Evolutionary conservation across 2,113 vertebrate genomes (phyloP).

Genomic region (Rhabdornis inornatus): DNA sequence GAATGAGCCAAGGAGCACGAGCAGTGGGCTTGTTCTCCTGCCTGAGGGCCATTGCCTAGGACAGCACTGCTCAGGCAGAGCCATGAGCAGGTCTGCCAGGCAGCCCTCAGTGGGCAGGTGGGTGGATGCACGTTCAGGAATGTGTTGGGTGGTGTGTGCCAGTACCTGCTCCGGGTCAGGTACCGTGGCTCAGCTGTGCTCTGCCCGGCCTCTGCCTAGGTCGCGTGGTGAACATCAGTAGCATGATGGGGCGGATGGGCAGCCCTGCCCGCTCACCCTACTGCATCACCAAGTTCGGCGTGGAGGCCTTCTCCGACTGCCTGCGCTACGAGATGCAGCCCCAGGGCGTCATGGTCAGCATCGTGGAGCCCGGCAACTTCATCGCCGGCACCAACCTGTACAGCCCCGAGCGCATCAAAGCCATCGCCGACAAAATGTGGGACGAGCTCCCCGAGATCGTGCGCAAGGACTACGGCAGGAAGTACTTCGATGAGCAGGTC

Average conservation of each 20-base stretch:
- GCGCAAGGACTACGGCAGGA: slow-evolving; percentile 73
- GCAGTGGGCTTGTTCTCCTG: background rate
- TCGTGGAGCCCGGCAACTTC: slow-evolving; percentile 82
- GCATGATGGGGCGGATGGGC: slow-evolving; percentile 80
- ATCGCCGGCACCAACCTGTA: slow-evolving; percentile 78
- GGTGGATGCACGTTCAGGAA: fast-evolving
- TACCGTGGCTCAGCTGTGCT: background rate
- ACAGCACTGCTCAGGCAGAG: background rate
- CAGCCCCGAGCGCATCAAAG: slow-evolving; percentile 73
- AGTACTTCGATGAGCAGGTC: slow-evolving; percentile 78
- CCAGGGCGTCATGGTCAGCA: slow-evolving; percentile 76
- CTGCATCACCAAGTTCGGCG: slow-evolving; percentile 80
- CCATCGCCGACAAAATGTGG: slow-evolving; percentile 79
- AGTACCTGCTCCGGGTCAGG: background rate
- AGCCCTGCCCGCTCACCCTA: slow-evolving; percentile 74
- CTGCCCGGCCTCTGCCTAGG: slow-evolving; percentile 21
- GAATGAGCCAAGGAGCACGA: background rate
- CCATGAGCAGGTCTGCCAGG: background rate
- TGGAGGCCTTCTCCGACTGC: slow-evolving; percentile 82
- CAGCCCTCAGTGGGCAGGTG: fast-evolving
- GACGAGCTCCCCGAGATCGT: slow-evolving; percentile 72
- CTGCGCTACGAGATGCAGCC: slow-evolving; percentile 79
- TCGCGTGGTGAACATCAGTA: slow-evolving; percentile 79
- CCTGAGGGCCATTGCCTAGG: background rate
- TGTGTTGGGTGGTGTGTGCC: background rate